Base-by-base conservation (phyloP, 2,113 vertebrate species). In the Sphaerodactylus townsendi region DNA sequence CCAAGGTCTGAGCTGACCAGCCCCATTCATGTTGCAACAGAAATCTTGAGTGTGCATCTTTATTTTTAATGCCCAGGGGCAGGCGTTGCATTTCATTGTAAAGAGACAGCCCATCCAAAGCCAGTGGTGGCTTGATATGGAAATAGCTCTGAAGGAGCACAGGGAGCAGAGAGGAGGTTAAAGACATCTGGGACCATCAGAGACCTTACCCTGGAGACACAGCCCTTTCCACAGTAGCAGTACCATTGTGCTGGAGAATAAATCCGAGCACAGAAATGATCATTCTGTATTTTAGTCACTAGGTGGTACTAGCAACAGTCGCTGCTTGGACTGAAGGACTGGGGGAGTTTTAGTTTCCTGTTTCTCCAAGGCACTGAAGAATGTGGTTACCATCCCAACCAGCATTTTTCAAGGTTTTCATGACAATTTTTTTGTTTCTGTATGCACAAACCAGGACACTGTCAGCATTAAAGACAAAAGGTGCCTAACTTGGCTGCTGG, bases 1-100 rank as follows among this genome's bases (percentile, higher is more conserved):
- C 64, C 68, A 33, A 50, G 41, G 85, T 88, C 76, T 80, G 64
- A 56, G 5, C 71, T 65, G 56, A 87, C 83, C 50, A 13, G 25
- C 69, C 25, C 23, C 23, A 37, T 83, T 48, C 41, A 37, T 13
- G 9, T 62, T 48, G 2, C 11, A 64, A 64, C 15, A 64, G 48
- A 50, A 50, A 10, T 2, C 4, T 39, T 3, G 23, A 41, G 14
- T 44, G 28, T n/a, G 11, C 14, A 33, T 33, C 5, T 28, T 25
- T 30, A 23, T 64, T 8, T 64, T 30, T 30, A 25, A 37, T 50
- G 5, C 11, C 50, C 50, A 59, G 3, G 46, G 75, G 30, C 75
- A 59, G 5, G 17, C 74, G 37, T 30, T 30, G 15, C n/a, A 64
- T 77, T 1, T 10, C 14, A 5, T 59, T 62, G 15, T 3, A 33